Conservation (phyloP, 37 sponge, comb jelly and placozoan species). For the Corticium candelabrum region DNA sequence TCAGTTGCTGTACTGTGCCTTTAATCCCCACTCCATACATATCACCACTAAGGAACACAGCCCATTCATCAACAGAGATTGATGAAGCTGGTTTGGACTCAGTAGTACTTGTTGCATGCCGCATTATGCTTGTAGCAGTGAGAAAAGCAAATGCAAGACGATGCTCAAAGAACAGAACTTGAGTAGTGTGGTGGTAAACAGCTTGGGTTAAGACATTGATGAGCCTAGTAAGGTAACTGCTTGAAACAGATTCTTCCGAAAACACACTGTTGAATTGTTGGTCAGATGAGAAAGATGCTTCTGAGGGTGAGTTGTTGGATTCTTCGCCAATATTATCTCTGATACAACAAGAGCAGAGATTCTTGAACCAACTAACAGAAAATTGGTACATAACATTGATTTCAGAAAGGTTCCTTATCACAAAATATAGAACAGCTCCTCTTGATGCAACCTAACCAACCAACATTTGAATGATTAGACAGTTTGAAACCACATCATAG, state of each 20-base stretch:
- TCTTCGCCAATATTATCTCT: background rate
- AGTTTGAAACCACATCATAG: too few species aligned
- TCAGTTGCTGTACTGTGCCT: background rate
- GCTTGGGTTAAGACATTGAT: background rate
- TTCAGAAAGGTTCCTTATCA: background rate
- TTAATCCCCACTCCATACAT: background rate
- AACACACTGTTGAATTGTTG: too few species aligned
- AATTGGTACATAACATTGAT: background rate
- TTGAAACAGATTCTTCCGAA: too few species aligned
- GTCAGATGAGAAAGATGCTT: too few species aligned
- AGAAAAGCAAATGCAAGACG: background rate
- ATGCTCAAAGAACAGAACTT: background rate
- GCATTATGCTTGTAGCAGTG: background rate
- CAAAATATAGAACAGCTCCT: background rate
- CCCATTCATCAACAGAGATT: background rate
- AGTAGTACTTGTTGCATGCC: background rate
- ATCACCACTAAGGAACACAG: background rate
- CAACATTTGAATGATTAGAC: background rate
- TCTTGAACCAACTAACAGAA: background rate
- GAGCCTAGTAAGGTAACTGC: background rate
- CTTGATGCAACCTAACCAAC: background rate
- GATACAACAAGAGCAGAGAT: background rate
- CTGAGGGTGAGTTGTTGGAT: background rate
- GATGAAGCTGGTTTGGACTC: background rate
- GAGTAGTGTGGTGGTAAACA: background rate